Evolutionary conservation across 2,888 invertebrate genomes (phyloP), one percentile per base, ranked within the genome.

Genomic region (Dryobota labecula): DNA sequence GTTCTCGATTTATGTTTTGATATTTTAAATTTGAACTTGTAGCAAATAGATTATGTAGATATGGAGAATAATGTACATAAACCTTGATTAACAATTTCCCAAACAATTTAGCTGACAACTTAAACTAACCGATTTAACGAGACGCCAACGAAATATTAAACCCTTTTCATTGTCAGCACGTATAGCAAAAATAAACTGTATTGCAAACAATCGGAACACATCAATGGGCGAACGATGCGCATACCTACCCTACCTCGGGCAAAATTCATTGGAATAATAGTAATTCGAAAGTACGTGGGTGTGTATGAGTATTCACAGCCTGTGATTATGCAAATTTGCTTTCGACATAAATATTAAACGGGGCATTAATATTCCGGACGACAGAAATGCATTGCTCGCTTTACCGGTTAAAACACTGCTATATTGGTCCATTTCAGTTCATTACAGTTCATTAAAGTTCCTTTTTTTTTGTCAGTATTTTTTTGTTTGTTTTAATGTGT

Each of bases 291-390:
- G 89, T 85, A 88, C 86, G 87, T 84, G 86, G 87, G 63, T 88
- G 89, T 90, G 88, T 90, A 91, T 91, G 92, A 90, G 92, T 91
- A 92, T 92, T 91, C 93, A 89, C 92, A 90, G 93, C 88, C 92
- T 87, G 94, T 95, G 95, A 96, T 96, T 95, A 95, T 96, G 95
- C 94, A 96, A 95, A 96, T 95, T 93, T 94, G 93, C 90, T 90
- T 90, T 90, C 94, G 92, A 92, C 95, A 95, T 96, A 96, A 96
- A 96, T 96, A 95, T 95, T 95, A 94, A 95, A 94, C 94, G 93
- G 92, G 86, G 88, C 95, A 95, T 96, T 95, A 95, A 95, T 95
- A 95, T 96, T 95, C 95, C 90, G 91, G 90, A 91, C 92, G 94
- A 92, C 94, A 94, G 94, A 92, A 93, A 94, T 94, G 93, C 93